Base-by-base conservation (phyloP, 1,140 invertebrate species). In the Drosophila parvula region DNA sequence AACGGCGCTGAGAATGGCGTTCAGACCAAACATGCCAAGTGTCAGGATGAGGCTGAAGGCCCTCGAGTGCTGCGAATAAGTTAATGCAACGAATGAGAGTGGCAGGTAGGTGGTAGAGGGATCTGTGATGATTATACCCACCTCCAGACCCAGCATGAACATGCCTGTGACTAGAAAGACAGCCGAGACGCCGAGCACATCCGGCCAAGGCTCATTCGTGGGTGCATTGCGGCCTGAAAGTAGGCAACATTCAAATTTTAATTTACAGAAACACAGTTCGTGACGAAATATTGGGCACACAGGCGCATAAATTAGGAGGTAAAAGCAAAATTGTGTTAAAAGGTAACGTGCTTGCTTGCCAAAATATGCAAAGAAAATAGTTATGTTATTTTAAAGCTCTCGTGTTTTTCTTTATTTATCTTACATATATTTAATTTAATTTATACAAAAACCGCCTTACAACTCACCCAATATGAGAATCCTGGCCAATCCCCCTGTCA, bases 111-210 rank as follows among this genome's bases (percentile, higher is more conserved):
- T 41, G 16, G n/a, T 2, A 12, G 40, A 38, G 50, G 44, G 32
- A 16, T 30, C 28, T 28, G 14, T 32, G 32, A 11, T 22, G 28
- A 12, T 27, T 9, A 8, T 18, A 45, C 74, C 78, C 91, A 95
- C 95, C 93, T 95, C 95, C 43, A 95, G 90, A 16, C 95, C 95
- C 77, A 95, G 93, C 94, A 95, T 95, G 78, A 95, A 95, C 93
- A 95, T 94, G 53, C 93, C 93, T 7, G 94, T 95, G 4, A 95
- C 94, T 3, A 95, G 92, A 78, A 94, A 93, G 4, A 95, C 94
- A 12, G 95, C 94, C 0, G 94, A 94, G 7, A 95, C 94, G n/a
- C 95, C 95, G 18, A 95, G 79, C 1, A 95, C 94, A 92, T 96
- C 95, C 47, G 95, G 94, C 94, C 95, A 95, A 5, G 95, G 94